Evolutionary conservation across 2,888 invertebrate genomes (phyloP).

Genomic region (Caenorhabditis angaria): DNA sequence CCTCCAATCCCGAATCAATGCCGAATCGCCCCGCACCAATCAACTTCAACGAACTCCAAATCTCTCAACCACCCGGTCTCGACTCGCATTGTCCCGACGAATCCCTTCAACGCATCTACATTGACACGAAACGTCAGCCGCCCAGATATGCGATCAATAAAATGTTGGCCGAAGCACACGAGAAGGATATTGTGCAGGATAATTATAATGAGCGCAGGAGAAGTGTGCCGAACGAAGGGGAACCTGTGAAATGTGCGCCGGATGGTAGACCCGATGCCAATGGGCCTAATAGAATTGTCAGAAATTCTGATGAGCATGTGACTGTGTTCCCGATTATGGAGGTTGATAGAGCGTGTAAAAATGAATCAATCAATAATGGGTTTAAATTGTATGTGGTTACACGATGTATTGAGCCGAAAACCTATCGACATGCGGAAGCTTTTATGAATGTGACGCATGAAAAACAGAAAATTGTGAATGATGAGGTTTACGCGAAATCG

Average conservation of each 20-base stretch:
- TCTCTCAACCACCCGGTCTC: conserved; percentile 60
- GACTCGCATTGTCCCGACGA: conserved; percentile 53
- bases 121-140: background rate
- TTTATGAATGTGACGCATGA: conserved; percentile 48
- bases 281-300: conserved; percentile 51
- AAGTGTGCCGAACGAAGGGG: conserved; percentile 33
- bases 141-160: conserved; percentile 61
- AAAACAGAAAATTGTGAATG: conserved; percentile 38
- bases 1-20: conserved; percentile 3
- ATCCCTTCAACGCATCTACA: background rate
- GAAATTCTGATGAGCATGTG: conserved; percentile 55
- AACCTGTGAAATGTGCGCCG: conserved; percentile 49
- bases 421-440: conserved; percentile 37
- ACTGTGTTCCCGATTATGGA: conserved; percentile 62
- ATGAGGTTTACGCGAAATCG: background rate
- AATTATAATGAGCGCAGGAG: conserved; percentile 54
- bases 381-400: conserved; percentile 64
- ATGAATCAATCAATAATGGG: conserved; percentile 50
- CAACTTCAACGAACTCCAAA: conserved; percentile 14
- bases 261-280: conserved; percentile 47
- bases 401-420: conserved; percentile 44
- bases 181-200: conserved; percentile 58
- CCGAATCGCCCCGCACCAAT: background rate
- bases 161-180: conserved; percentile 58
- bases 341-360: conserved; percentile 67